Percentiles rank a stretch among this genome's conserved stretches.
Conservation (phyloP, 2,888 invertebrate genomes). For the Epirrita christyi region DNA sequence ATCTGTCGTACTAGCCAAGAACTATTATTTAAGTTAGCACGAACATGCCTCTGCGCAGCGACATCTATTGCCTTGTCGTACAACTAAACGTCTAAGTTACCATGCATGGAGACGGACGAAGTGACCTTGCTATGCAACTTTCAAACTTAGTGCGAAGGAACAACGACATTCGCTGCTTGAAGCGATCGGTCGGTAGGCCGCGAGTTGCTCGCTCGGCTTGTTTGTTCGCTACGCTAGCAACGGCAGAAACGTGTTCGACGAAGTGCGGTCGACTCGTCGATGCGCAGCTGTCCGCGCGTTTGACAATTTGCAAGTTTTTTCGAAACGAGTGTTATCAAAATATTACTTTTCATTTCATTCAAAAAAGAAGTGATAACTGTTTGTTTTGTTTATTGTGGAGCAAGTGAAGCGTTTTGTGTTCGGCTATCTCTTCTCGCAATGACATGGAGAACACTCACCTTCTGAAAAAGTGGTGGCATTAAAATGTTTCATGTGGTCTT, state of each 20-base stretch:
- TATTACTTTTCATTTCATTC: constrained; percentile 75
- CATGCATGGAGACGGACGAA: constrained; percentile 38
- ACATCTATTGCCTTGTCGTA: constrained; percentile 50
- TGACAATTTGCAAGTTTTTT: constrained; percentile 76
- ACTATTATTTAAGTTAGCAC: constrained; percentile 1
- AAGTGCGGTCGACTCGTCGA: constrained; percentile 84
- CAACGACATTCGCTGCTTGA: constrained; percentile 68
- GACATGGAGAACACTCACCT: constrained; percentile 83
- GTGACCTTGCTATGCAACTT: constrained; percentile 75
- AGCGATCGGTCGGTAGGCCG: constrained; percentile 59
- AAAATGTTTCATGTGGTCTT: constrained; percentile 82
- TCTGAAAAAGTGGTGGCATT: constrained; percentile 83
- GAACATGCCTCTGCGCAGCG: constrained; percentile 37
- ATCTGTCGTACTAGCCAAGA: constrained; percentile 29
- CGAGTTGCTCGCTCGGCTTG: constrained; percentile 34
- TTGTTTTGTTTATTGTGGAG: constrained; percentile 75
- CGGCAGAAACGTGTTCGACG: constrained; percentile 83
- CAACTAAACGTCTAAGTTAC: constrained; percentile 49
- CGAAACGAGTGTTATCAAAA: constrained; percentile 83
- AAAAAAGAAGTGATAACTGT: constrained; percentile 80
- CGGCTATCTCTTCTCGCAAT: constrained; percentile 83
- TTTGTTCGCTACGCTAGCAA: constrained; percentile 32
- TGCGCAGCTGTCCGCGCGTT: constrained; percentile 81
- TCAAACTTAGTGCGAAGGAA: constrained; percentile 74
- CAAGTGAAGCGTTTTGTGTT: constrained; percentile 75